Evolutionary conservation across 2,888 invertebrate genomes (phyloP), one percentile per base, ranked within the genome.

Genomic region (Drosophila algonquin): DNA sequence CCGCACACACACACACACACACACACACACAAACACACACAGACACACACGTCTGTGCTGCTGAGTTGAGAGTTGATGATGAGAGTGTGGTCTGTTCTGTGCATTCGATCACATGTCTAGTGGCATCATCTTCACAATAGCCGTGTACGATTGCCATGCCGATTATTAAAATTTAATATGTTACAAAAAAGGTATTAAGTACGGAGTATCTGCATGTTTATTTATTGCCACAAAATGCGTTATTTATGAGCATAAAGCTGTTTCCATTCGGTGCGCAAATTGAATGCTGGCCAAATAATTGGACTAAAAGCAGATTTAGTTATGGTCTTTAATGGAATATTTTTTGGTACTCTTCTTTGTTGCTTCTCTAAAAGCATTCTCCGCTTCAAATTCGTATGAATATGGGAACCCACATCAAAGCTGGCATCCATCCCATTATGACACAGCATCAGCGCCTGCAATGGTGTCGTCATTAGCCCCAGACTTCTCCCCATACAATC

Each of bases 391-490:
- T 7, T 40, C 40, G 40, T 14, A 14, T 35, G 35, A 35, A 12
- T 35, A 12, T 47, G 58, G 12, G 12, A 69, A 51, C 69, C 69
- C 73, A 62, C 70, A 75, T 75, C 62, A 82, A 80, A 67, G 69
- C 52, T n/a, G 54, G 51, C 55, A 69, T 44, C 64, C 71, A 69
- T 46, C 63, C 69, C 65, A 80, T 80, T 82, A 80, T 80, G 83
- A 63, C 59, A 70, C 45, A 65, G 44, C 67, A 73, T 86, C 72
- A 77, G 73, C 78, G 78, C 78, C 81, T 74, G 73, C 80, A 74
- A 63, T 71, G 64, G 70, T 63, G 56, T 73, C 72, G 67, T 63
- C 64, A 73, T 80, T 75, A 69, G 56, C n/a, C 24, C 51, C 47
- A 51, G 14, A 40, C 27, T 40, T 6, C 8, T 52, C 16, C 16